Evolutionary conservation across 2,888 invertebrate species (phyloP).

Genomic region (Branchellion lobata): DNA sequence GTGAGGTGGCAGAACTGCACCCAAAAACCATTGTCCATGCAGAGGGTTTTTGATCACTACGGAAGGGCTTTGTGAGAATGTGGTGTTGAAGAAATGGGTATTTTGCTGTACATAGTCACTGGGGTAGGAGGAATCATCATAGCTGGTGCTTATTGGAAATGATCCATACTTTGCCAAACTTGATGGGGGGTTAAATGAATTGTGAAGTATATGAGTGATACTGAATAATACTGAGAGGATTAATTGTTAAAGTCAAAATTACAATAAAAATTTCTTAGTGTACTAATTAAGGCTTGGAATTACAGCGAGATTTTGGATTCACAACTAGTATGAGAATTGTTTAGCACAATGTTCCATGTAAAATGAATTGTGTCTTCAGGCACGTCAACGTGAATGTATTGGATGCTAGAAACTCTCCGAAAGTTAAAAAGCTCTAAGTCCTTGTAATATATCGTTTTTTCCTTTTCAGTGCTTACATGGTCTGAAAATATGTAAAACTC

Average conservation of each 20-base stretch:
- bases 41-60: slow-evolving; percentile 4
- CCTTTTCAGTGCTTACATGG: too few species aligned
- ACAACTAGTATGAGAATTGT: slow-evolving; percentile 25
- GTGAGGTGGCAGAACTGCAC: slow-evolving; percentile 17
- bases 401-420: slow-evolving; percentile 21
- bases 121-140: slow-evolving; percentile 9
- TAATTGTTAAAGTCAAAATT: not conserved
- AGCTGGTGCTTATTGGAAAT: slow-evolving; percentile 7
- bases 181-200: not conserved
- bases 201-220: not conserved
- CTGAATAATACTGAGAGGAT: too few species aligned
- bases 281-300: not conserved
- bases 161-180: slow-evolving; percentile 26
- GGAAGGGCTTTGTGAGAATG: not conserved
- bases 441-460: slow-evolving; percentile 21
- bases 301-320: slow-evolving; percentile 1
- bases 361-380: slow-evolving; percentile 22
- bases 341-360: slow-evolving; percentile 33
- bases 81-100: not conserved
- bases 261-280: not conserved
- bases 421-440: slow-evolving; percentile 17
- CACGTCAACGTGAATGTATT: slow-evolving; percentile 18
- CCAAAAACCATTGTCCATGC: slow-evolving; percentile 39
- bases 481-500: too few species aligned
- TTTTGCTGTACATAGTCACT: not conserved